Conservation (phyloP, 2,888 invertebrate genomes). For the Sphaeridia pumilis region DNA sequence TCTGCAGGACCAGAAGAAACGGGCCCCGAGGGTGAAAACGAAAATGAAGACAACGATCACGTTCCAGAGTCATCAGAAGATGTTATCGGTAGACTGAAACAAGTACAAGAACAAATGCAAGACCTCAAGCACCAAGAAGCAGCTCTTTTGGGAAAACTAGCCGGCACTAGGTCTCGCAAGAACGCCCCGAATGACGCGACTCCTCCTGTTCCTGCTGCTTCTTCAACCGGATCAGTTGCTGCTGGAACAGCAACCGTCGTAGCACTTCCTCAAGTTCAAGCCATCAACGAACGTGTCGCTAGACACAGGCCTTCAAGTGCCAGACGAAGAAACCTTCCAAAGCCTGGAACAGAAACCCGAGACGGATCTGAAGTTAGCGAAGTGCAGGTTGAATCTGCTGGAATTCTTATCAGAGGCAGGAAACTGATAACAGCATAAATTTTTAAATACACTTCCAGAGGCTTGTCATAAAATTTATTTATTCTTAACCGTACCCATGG, state of each 20-base stretch:
- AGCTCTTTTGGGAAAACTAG: slow-evolving; percentile 1
- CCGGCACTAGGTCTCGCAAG: background rate
- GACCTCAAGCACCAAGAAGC: slow-evolving; percentile 8
- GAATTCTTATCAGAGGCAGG: slow-evolving; percentile 8
- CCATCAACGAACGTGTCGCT: background rate
- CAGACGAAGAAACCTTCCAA: background rate
- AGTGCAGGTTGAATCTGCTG: slow-evolving; percentile 13
- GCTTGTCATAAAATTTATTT: background rate
- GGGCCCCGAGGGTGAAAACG: background rate
- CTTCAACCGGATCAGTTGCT: background rate
- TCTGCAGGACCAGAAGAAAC: slow-evolving; percentile 3
- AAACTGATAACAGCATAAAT: background rate
- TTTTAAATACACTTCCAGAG: background rate
- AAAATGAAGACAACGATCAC: background rate
- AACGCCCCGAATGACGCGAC: background rate
- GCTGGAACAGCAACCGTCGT: background rate
- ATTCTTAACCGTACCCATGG: background rate
- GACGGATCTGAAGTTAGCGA: slow-evolving; percentile 9
- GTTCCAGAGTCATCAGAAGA: background rate
- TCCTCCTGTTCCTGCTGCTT: background rate
- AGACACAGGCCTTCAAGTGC: background rate
- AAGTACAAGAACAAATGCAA: slow-evolving; percentile 10
- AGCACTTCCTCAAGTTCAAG: background rate
- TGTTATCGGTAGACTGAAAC: slow-evolving; percentile 1
- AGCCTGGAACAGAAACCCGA: background rate